Base-by-base conservation (phyloP, 2,113 vertebrate genomes). In the Pterocles orientalis region DNA sequence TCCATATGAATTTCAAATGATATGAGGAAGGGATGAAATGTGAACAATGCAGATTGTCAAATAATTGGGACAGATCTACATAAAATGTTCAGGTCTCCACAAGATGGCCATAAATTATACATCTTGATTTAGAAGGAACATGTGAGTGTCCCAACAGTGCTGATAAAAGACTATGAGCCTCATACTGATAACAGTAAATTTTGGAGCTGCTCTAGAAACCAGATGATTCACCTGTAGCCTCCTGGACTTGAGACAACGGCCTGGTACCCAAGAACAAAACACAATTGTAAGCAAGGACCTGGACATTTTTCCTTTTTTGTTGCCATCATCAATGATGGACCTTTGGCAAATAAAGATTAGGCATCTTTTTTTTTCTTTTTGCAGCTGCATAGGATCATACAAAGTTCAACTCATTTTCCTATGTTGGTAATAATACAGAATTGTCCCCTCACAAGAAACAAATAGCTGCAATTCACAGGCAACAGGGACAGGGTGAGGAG, bases 1-100 rank as follows among this genome's bases (percentile, higher is more conserved):
- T 92, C 83, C 54, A 28, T 65, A 79, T 70, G 62, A 92, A 96
- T 96, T 96, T 95, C 88, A 93, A 71, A 77, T 82, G 16, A 47
- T 43, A 34, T 0, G 2, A 80, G 3, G 21, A 78, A 86, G 51
- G 64, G 86, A 86, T 88, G 48, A 82, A 78, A 79, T 86, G 69
- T 50, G 72, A 93, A 95, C 77, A 88, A 61, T 43, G 50, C 43
- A 62, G 54, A 75, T 75, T 95, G 79, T 65, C 57, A 79, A 81
- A 88, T 96, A 95, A 92, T 91, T 79, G 94, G 76, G 80, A 41
- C 19, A 45, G 51, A 82, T 75, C 61, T 92, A 69, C 50, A 82
- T 43, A 82, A 87, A 88, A 66, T 48, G 69, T 83, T 92, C 77
- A 91, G 7, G 18, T 69, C 64, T 88, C 69, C 61, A 71, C 65